These are phyloP conservation scores for Stomatorhinus ivindoensis DNA, from an alignment of 2,113 vertebrate genomes.

Conservation along the genomic window DNA sequence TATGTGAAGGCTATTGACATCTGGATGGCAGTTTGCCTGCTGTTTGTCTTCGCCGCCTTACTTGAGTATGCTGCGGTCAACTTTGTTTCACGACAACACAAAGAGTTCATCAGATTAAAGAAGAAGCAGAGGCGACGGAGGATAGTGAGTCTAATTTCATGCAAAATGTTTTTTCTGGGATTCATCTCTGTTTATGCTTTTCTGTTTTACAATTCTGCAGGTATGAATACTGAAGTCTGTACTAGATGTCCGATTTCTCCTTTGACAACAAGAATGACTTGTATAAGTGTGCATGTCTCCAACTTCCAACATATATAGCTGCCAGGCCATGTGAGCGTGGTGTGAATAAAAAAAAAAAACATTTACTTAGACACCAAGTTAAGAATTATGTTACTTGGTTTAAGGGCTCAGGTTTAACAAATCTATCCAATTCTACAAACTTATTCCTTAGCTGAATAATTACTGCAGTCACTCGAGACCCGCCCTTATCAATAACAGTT, in stretches of 20 bases:
- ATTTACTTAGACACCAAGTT: background rate
- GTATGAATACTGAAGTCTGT: background rate
- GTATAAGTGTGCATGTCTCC: background rate
- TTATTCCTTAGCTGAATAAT: background rate
- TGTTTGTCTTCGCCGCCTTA: background rate
- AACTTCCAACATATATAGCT: background rate
- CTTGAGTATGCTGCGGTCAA: conserved; percentile 83
- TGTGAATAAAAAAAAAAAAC: background rate
- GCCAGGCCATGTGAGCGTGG: background rate
- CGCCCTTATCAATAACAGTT: background rate
- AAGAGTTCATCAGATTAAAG: conserved; percentile 79
- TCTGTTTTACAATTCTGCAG: background rate
- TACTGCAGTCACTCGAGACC: background rate
- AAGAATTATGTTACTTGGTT: background rate
- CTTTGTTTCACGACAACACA: conserved; percentile 88
- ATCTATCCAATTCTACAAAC: background rate
- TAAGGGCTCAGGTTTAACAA: background rate
- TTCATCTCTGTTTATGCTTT: background rate
- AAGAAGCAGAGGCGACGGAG: conserved; percentile 65
- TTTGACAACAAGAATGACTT: background rate
- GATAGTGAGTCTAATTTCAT: conserved; percentile 62
- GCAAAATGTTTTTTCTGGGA: background rate
- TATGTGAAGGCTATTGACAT: background rate
- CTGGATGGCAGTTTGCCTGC: background rate
- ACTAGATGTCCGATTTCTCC: background rate